A percentile compares a stretch with the other conserved stretches of the same genome.
Evolutionary conservation across 2,113 vertebrate species (phyloP).

Genomic region (Arenaria interpres): DNA sequence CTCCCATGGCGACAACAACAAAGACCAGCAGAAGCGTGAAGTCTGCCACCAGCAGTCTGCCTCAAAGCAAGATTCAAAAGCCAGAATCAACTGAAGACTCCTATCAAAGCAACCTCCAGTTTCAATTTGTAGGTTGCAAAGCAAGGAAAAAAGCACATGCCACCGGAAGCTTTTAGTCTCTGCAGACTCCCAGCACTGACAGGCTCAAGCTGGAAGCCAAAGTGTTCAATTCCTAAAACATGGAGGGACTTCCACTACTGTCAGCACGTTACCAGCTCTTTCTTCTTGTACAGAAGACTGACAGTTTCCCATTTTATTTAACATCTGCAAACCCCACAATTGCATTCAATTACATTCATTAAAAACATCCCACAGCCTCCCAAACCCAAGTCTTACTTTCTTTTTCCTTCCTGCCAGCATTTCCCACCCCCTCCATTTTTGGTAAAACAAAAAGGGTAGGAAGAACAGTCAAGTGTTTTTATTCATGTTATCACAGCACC

Average conservation of each 20-base stretch:
- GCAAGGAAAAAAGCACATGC: background rate
- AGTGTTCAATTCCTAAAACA: background rate
- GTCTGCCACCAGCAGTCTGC: background rate
- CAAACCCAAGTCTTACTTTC: background rate
- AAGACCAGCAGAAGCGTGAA: background rate
- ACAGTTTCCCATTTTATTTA: background rate
- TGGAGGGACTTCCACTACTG: background rate
- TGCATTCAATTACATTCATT: background rate
- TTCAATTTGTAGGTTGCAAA: background rate
- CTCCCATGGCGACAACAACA: background rate
- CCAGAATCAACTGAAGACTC: background rate
- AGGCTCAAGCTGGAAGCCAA: background rate
- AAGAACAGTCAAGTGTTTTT: constrained; percentile 23
- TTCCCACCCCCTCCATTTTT: background rate
- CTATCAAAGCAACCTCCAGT: background rate
- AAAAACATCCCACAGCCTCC: background rate
- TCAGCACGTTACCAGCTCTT: background rate
- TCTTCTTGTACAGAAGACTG: background rate
- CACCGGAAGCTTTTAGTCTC: background rate
- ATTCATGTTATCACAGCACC: background rate
- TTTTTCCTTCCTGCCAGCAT: constrained; percentile 8
- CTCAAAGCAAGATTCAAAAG: background rate
- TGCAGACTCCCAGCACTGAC: background rate
- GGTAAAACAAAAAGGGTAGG: background rate
- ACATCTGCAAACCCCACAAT: background rate